Conservation (phyloP, 2,797 vertebrate genomes). For the Pipistrellus pipistrellus region DNA sequence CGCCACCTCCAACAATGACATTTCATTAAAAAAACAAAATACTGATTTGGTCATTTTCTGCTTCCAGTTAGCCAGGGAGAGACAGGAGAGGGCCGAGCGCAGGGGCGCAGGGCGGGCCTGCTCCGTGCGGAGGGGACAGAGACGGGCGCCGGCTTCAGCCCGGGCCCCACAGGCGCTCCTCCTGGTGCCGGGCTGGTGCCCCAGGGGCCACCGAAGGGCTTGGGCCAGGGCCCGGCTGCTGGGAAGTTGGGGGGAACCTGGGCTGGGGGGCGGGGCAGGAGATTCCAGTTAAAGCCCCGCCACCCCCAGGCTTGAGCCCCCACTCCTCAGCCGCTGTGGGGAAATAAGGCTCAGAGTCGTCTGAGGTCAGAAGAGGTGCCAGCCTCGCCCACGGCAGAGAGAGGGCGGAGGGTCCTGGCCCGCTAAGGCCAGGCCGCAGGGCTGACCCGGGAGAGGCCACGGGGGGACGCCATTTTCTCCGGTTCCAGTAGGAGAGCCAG, state of each 20-base stretch:
- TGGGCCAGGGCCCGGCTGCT: not conserved
- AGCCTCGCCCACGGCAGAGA: conserved; percentile 69
- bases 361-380: conserved; percentile 82
- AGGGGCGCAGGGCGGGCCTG: too few species aligned
- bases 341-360: conserved; percentile 81
- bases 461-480: conserved; percentile 77
- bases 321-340: conserved; percentile 11
- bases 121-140: not conserved
- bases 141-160: too few species aligned
- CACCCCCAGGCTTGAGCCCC: not conserved
- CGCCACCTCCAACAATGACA: conserved; percentile 81
- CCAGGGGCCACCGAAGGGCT: not conserved
- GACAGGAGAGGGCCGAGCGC: not conserved
- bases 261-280: not conserved
- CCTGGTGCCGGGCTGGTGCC: too few species aligned
- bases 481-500: conserved; percentile 88
- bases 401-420: conserved; percentile 60
- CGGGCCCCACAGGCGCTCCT: not conserved
- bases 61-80: conserved; percentile 82
- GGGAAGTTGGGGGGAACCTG: not conserved
- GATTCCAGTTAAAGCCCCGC: conserved; percentile 65
- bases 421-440: not conserved
- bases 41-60: conserved; percentile 88
- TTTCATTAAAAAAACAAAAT: conserved; percentile 78
- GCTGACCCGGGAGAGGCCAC: conserved; percentile 59